These are phyloP conservation scores for Arbacia lixula DNA, from an alignment of 53 echinoderm and acorn worm species.

Conservation along the genomic window DNA sequence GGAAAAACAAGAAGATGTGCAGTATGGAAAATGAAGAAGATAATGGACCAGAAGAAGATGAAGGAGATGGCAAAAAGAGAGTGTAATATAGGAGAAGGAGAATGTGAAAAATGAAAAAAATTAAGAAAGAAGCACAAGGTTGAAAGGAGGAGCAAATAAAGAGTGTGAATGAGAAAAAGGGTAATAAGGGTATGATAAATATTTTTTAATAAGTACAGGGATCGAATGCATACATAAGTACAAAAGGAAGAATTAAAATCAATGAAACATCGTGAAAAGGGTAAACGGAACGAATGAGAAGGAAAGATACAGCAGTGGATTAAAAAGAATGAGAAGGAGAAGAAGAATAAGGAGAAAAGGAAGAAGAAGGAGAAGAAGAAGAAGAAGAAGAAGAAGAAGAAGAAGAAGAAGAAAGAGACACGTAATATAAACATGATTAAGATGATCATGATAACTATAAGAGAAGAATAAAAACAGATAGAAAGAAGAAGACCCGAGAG, in stretches of 20 bases:
- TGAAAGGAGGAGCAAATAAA: not conserved
- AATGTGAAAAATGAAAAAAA: not conserved
- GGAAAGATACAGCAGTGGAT: too few relatives aligned
- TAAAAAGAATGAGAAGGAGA: not conserved
- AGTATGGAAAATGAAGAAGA: not conserved
- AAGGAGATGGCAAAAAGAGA: not conserved
- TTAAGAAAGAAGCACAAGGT: not conserved
- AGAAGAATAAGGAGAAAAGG: not conserved
- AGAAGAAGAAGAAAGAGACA: not conserved
- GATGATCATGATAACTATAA: slow-evolving; percentile 12
- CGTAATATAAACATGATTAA: slow-evolving; percentile 16
- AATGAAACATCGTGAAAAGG: too few relatives aligned
- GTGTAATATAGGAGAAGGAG: not conserved
- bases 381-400: not conserved
- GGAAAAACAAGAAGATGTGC: not conserved
- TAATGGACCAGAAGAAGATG: not conserved
- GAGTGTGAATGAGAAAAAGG: not conserved
- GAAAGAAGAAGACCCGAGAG: too few relatives aligned
- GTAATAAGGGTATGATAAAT: too few relatives aligned
- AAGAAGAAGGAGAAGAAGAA: not conserved
- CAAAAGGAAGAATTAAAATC: too few relatives aligned
- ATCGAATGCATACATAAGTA: too few relatives aligned
- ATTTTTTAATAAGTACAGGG: too few relatives aligned
- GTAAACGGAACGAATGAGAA: too few relatives aligned
- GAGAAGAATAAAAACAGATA: too few relatives aligned